Conservation (phyloP, 2,888 invertebrate species). For the Pachliopta kotzebuea region DNA sequence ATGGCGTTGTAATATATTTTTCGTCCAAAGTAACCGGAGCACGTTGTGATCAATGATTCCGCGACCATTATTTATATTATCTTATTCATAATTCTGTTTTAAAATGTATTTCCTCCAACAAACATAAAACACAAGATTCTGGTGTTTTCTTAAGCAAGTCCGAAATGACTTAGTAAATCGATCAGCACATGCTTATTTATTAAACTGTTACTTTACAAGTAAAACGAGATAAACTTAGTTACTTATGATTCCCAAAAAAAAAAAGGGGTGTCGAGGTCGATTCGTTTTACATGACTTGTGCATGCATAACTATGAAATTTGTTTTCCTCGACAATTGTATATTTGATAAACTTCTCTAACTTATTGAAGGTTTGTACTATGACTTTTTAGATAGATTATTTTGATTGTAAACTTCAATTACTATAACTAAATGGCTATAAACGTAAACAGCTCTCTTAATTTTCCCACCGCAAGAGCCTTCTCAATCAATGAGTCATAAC, state of each 20-base stretch:
- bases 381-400: too few species aligned
- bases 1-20: constrained; percentile 17
- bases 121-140: constrained; percentile 1
- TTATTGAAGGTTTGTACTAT: neutral
- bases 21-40: neutral
- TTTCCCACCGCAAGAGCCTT: too few species aligned
- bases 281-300: constrained; percentile 12
- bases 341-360: neutral
- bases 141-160: constrained; percentile 4
- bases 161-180: neutral
- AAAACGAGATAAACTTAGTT: constrained; percentile 4
- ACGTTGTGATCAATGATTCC: neutral
- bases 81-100: constrained; percentile 1
- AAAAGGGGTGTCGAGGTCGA: constrained; percentile 12
- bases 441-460: too few species aligned
- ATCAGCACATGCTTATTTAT: constrained; percentile 15
- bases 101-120: neutral
- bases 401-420: too few species aligned
- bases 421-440: too few species aligned
- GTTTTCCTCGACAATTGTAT: neutral
- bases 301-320: constrained; percentile 1
- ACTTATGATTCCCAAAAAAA: constrained; percentile 11
- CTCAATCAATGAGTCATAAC: too few species aligned
- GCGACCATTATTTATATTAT: constrained; percentile 1
- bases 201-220: constrained; percentile 11